A percentile compares a stretch with the other conserved stretches of the same genome.
phyloP scores from a whole-genome alignment of 2,888 invertebrate genomes.

The Melangyna quadrimaculata region DNA sequence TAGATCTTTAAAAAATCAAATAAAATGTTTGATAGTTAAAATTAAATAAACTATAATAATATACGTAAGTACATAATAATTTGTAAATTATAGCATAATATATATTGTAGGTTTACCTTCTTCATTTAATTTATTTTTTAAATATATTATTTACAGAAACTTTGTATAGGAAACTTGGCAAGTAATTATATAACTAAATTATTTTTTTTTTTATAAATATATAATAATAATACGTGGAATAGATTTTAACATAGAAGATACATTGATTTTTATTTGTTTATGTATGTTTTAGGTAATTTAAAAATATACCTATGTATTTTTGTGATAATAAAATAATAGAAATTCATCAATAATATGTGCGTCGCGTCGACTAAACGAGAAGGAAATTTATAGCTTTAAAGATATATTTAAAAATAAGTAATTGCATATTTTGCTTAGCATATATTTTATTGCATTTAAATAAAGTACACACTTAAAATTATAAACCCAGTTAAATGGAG shows the following conservation, averaged over 20 bases:
- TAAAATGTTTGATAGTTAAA: not conserved
- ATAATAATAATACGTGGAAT: not conserved
- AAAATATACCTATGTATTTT: not conserved
- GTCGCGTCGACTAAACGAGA: not conserved
- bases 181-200: constrained; percentile 12
- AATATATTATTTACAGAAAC: constrained; percentile 19
- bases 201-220: not conserved
- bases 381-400: not conserved
- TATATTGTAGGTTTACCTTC: constrained; percentile 3
- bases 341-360: not conserved
- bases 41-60: constrained; percentile 1
- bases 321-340: not conserved
- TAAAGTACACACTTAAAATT: not conserved
- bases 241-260: not conserved
- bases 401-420: not conserved
- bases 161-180: constrained; percentile 28
- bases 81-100: not conserved
- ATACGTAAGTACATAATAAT: not conserved
- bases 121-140: not conserved
- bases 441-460: constrained; percentile 3
- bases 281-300: not conserved
- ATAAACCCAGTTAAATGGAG: constrained; percentile 6
- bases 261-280: not conserved
- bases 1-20: constrained; percentile 26
- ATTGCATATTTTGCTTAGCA: not conserved